Percentiles rank a stretch among this genome's conserved stretches.
phyloP scores from a whole-genome alignment of 2,888 invertebrate species.

The Heteromyza rotundicornis region DNA sequence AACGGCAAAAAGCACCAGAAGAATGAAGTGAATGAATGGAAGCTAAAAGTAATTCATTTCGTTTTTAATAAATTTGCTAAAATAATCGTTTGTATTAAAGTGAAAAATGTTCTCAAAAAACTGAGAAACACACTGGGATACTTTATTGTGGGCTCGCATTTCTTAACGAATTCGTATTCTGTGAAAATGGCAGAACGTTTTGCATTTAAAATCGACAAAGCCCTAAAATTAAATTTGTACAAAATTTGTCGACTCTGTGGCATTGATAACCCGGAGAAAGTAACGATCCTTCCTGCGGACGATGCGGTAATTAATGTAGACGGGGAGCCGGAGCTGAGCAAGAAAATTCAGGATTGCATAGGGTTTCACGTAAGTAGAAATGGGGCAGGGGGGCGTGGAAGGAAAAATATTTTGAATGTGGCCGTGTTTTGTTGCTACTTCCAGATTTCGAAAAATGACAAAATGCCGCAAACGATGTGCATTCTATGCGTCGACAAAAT shows the following conservation, averaged over 20 bases:
- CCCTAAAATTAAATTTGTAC: conserved; percentile 56
- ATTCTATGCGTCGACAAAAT: conserved; percentile 69
- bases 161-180: too few relatives aligned
- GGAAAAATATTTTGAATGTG: too few relatives aligned
- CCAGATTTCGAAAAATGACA: conserved; percentile 66
- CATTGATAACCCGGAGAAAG: conserved; percentile 58
- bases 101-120: too few relatives aligned
- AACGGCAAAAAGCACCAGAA: too few relatives aligned
- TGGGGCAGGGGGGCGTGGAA: too few relatives aligned
- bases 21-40: too few relatives aligned
- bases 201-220: conserved; percentile 60
- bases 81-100: too few relatives aligned
- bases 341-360: conserved; percentile 55
- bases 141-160: too few relatives aligned
- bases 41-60: too few relatives aligned
- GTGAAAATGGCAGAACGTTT: conserved; percentile 57
- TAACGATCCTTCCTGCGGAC: conserved; percentile 45
- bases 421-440: conserved; percentile 11
- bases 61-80: too few relatives aligned
- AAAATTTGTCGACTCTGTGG: conserved; percentile 62
- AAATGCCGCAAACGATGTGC: conserved; percentile 70
- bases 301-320: conserved; percentile 42
- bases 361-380: conserved; percentile 50
- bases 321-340: conserved; percentile 51
- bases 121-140: not conserved